Evolutionary conservation across 1,140 invertebrate species (phyloP), one percentile per base, ranked within the genome.

Genomic region (Macrobrachium rosenbergii): DNA sequence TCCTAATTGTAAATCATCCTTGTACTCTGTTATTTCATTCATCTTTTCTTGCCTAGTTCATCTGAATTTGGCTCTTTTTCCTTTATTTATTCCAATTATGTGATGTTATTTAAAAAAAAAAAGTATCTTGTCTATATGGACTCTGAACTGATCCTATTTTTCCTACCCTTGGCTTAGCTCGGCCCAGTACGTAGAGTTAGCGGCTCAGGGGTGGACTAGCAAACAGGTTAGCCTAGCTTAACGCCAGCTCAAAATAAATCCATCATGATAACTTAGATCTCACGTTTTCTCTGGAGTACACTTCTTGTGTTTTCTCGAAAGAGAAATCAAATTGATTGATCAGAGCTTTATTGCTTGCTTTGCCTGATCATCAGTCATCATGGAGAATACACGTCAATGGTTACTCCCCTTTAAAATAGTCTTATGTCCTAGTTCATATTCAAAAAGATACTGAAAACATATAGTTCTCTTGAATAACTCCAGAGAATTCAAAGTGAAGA

Each of bases 151-250:
- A 75, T 73, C 84, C 78, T 80, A 60, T 87, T 78, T 87, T 67
- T 87, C 84, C 84, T 73, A 69, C 67, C 73, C 82, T 75, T 77
- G 60, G 82, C 82, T 64, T 87, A 87, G 84, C 84, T 87, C 78
- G 84, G 52, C 75, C 67, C 69, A 52, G 78, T 73, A 62, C 67
- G 84, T 87, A 87, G 84, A 76, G 64, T 80, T 75, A 87, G 78
- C 84, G 67, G 84, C 64, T 58, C 69, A 59, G 84, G 84, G 84
- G 84, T 63, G 67, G 84, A 87, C 84, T 87, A 87, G 84, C 78
- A 87, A 52, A 81, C 84, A 87, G 84, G 84, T 87, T 87, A 87
- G 84, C 84, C 76, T 64, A 52, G 62, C 83, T 78, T 79, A 64
- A 43, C n/a, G 73, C 75, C 76, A 86, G 77, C 67, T 72, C 21